Evolutionary conservation across 2,797 vertebrate species (phyloP).

Genomic region (Lycodopsis pacificus): DNA sequence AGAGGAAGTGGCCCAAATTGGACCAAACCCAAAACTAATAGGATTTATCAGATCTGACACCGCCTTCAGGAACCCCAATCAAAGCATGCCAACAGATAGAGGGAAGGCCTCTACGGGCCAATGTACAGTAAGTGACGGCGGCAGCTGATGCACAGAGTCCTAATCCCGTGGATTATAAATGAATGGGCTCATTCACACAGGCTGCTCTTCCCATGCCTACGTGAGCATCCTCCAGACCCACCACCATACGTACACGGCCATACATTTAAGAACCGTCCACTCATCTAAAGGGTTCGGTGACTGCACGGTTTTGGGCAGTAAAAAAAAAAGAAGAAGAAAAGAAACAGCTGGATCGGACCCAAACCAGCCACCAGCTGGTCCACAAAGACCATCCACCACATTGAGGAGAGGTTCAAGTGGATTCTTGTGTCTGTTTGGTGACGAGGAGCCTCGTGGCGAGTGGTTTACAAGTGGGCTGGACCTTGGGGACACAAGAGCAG

Average conservation of each 20-base stretch:
- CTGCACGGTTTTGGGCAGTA: not conserved
- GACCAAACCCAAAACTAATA: constrained; percentile 36
- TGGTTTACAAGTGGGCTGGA: constrained; percentile 44
- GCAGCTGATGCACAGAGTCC: constrained; percentile 64
- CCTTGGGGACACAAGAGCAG: constrained; percentile 50
- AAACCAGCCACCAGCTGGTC: constrained; percentile 23
- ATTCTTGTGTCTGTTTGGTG: constrained; percentile 33
- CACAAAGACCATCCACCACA: constrained; percentile 6
- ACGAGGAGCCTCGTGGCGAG: constrained; percentile 39
- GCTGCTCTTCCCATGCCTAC: constrained; percentile 54
- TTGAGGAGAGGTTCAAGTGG: constrained; percentile 27
- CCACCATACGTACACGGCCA: constrained; percentile 33
- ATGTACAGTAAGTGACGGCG: constrained; percentile 67
- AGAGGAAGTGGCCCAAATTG: constrained; percentile 32
- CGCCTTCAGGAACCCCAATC: constrained; percentile 49
- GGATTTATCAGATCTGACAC: constrained; percentile 53
- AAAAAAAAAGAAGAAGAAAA: not conserved
- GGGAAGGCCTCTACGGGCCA: constrained; percentile 7
- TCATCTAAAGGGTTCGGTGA: constrained; percentile 29
- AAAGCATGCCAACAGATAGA: constrained; percentile 42
- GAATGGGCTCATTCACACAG: constrained; percentile 67
- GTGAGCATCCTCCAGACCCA: constrained; percentile 31
- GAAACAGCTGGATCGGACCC: constrained; percentile 48
- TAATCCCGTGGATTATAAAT: constrained; percentile 71
- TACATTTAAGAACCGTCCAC: constrained; percentile 26